phyloP scores from a whole-genome alignment of 1,140 invertebrate genomes.

The Bombus confusus region DNA sequence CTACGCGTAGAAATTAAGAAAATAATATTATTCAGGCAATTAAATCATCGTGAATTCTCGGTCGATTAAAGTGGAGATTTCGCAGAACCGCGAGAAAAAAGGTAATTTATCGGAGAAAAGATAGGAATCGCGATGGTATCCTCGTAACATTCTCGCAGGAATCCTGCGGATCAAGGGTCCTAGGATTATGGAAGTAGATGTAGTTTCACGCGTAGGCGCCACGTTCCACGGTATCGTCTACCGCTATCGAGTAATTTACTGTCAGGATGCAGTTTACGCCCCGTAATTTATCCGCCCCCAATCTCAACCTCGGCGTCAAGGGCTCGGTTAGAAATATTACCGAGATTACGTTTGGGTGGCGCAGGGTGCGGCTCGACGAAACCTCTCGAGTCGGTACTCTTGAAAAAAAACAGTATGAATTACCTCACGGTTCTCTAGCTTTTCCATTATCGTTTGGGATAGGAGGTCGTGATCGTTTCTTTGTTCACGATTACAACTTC shows the following conservation, averaged over 20 bases:
- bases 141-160: background rate
- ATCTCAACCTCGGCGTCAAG: conserved; percentile 50
- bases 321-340: conserved; percentile 46
- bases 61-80: too few species aligned
- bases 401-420: conserved; percentile 1
- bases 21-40: background rate
- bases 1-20: background rate
- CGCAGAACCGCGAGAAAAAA: background rate
- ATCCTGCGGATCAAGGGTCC: background rate
- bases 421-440: background rate
- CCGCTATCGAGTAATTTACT: conserved; percentile 62
- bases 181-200: conserved; percentile 25
- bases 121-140: background rate
- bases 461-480: background rate
- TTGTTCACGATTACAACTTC: background rate
- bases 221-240: conserved; percentile 36
- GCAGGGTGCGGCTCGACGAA: conserved; percentile 32
- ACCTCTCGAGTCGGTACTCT: conserved; percentile 17
- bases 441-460: conserved; percentile 3
- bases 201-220: conserved; percentile 53
- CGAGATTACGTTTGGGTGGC: conserved; percentile 50
- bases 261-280: conserved; percentile 57
- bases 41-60: background rate
- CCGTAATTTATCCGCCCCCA: conserved; percentile 61
- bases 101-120: background rate